Base-by-base conservation (phyloP, 2,797 vertebrate species). In the Hippoglossus hippoglossus region DNA sequence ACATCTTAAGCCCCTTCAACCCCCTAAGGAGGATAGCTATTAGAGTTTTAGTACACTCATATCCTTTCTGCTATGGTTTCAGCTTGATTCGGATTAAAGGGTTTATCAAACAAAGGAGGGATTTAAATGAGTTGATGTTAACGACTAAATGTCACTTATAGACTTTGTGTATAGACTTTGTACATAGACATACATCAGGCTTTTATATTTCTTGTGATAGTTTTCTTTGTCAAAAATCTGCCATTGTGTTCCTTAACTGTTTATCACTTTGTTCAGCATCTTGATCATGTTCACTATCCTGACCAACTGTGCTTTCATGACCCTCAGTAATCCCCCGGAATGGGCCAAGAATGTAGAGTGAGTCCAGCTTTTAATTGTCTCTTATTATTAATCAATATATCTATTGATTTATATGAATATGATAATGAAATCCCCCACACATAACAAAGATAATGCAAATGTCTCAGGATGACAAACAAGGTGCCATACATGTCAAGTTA, bases 291-390 rank as follows among this genome's bases (percentile, higher is more conserved):
- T 96, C 94, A 99, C 98, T 84, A 99, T 99, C 93, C 93, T 99
- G 95, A 98, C 98, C 95, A 99, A 99, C 96, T 99, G 98, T 94
- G 94, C 96, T 78, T 99, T 99, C 89, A 99, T 99, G 98, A 99
- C 98, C 72, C 95, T 97, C 93, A 97, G 96, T 93, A 96, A 96
- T 63, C 96, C 97, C 77, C 97, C 96, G 10, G 96, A 98, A 2
- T 99, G 98, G 98, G 96, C 97, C 87, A 99, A 99, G 95, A 98
- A 98, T 95, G 98, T 99, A 94, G 98, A 99, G 98, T 99, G 96
- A 99, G 98, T 98, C 59, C 44, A 0, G 6, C 44, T 15, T 41
- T 57, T 41, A 3, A 6, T n/a, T 67, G 72, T 39, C 56, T 39
- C 4, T 13, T 44, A 4, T 31, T 31, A 31, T 28, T 8, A 31